Evolutionary conservation across 2,113 vertebrate species (phyloP).

Genomic region (Synodontis membranacea): DNA sequence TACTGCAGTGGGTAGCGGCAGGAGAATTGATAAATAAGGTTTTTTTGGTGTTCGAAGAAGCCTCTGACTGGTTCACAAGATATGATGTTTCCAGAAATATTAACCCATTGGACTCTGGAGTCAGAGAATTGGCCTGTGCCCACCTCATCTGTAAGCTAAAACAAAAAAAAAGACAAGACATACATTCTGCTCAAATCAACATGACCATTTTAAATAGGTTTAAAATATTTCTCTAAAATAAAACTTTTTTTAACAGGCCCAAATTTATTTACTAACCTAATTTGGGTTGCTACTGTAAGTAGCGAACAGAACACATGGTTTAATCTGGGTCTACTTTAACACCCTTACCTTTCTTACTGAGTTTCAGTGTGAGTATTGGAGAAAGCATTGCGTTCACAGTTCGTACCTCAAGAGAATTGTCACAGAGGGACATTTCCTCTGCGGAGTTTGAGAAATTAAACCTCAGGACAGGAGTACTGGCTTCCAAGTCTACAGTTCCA

Average conservation of each 20-base stretch:
- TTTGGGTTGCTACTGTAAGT: background rate
- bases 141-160: slow-evolving; percentile 58
- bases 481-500: slow-evolving; percentile 63
- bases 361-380: slow-evolving; percentile 26
- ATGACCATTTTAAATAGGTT: background rate
- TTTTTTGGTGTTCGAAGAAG: slow-evolving; percentile 67
- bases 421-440: slow-evolving; percentile 50
- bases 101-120: slow-evolving; percentile 71
- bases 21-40: slow-evolving; percentile 76
- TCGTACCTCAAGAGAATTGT: slow-evolving; percentile 56
- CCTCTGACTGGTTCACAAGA: slow-evolving; percentile 62
- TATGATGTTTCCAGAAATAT: slow-evolving; percentile 71
- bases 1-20: slow-evolving; percentile 74
- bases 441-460: slow-evolving; percentile 69
- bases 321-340: slow-evolving; percentile 40
- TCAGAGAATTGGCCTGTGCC: slow-evolving; percentile 67
- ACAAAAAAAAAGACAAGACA: background rate
- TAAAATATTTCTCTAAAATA: background rate
- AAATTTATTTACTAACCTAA: no score
- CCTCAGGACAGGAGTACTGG: slow-evolving; percentile 63
- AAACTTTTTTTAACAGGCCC: background rate
- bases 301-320: background rate
- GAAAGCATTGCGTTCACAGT: background rate
- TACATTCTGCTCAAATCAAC: background rate
- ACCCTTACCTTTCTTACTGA: slow-evolving; percentile 56